Conservation (phyloP, 2,888 invertebrate species). For the Chrysotoxum bicinctum region DNA sequence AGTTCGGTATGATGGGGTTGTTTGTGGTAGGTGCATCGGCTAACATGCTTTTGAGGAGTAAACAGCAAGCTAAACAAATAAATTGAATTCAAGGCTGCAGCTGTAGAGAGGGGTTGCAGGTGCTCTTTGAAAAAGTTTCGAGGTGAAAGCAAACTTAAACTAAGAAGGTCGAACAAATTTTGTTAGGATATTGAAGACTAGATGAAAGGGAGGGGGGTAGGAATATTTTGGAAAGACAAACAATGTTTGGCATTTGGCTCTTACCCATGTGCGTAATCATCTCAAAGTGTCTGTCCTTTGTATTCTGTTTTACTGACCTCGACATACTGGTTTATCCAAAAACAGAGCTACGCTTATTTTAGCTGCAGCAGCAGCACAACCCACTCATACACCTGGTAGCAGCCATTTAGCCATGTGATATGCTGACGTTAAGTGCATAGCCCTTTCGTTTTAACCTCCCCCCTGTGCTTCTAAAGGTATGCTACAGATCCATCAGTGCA, state of each 20-base stretch:
- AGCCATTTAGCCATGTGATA: constrained; percentile 51
- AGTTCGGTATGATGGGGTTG: constrained; percentile 1
- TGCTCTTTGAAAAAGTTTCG: neutral
- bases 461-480: neutral
- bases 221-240: constrained; percentile 5
- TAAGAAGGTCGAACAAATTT: constrained; percentile 14
- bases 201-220: neutral
- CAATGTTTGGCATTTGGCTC: constrained; percentile 27
- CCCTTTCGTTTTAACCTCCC: neutral
- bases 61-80: constrained; percentile 38
- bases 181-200: neutral
- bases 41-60: constrained; percentile 18
- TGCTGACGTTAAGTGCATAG: constrained; percentile 60
- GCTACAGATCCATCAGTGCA: constrained; percentile 16
- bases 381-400: neutral
- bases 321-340: constrained; percentile 1
- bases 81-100: constrained; percentile 42
- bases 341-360: constrained; percentile 28
- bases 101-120: neutral
- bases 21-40: constrained; percentile 41
- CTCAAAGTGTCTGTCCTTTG: constrained; percentile 28
- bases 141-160: constrained; percentile 21
- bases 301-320: constrained; percentile 33
- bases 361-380: constrained; percentile 4
- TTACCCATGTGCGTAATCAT: constrained; percentile 21